Percentiles rank a stretch among this genome's conserved stretches.
phyloP scores from a whole-genome alignment of 1,140 invertebrate species.

The Proales similis region DNA sequence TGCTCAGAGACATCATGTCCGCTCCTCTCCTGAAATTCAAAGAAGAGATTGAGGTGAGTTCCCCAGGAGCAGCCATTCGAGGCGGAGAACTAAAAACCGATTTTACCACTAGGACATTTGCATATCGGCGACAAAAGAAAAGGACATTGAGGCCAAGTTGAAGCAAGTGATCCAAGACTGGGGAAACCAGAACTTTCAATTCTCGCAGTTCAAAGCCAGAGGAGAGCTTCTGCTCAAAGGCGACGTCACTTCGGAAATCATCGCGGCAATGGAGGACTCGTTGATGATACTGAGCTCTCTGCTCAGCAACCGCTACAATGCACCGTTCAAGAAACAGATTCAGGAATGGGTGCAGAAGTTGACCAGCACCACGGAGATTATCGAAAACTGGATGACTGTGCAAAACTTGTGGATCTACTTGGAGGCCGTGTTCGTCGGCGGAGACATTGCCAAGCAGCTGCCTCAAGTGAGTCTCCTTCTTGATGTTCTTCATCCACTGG shows the following conservation, averaged over 20 bases:
- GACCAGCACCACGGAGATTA: constrained; percentile 49
- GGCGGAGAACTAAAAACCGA: background rate
- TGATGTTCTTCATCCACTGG: background rate
- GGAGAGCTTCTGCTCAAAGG: constrained; percentile 83
- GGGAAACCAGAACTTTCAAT: constrained; percentile 83
- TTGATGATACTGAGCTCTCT: constrained; percentile 87
- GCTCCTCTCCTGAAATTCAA: constrained; percentile 83
- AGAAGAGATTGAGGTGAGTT: constrained; percentile 81
- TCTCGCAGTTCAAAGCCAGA: constrained; percentile 86
- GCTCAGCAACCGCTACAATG: constrained; percentile 68
- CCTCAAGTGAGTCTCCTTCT: constrained; percentile 39
- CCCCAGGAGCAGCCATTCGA: background rate
- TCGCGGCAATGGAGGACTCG: constrained; percentile 86
- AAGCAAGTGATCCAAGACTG: constrained; percentile 90
- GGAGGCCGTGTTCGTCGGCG: constrained; percentile 53
- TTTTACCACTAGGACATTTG: constrained; percentile 74
- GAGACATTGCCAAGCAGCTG: constrained; percentile 54
- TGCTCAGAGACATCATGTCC: constrained; percentile 85
- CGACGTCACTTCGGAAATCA: constrained; percentile 84
- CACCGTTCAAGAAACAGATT: constrained; percentile 51
- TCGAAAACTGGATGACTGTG: constrained; percentile 51
- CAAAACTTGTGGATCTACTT: constrained; percentile 53
- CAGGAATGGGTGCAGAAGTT: constrained; percentile 50
- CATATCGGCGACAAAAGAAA: constrained; percentile 94
- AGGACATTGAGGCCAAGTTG: constrained; percentile 91